Conservation (phyloP, 2,888 invertebrate species). For the Azorinus chamasolen region DNA sequence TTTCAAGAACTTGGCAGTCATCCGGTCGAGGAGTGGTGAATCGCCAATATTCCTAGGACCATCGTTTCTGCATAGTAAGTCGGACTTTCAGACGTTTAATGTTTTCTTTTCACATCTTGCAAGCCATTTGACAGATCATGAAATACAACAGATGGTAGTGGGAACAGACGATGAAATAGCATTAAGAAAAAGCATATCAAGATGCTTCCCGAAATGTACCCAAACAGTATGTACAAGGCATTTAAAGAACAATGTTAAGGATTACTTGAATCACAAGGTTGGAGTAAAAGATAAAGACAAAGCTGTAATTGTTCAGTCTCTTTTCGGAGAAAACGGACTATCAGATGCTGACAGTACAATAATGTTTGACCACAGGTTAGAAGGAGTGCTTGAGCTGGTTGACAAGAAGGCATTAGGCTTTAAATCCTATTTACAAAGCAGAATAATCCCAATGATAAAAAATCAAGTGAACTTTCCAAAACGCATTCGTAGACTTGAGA, state of each 20-base stretch:
- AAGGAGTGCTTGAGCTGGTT: too few relatives aligned
- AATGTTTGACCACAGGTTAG: slow-evolving; percentile 11
- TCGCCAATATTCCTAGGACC: too few relatives aligned
- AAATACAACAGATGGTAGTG: too few relatives aligned
- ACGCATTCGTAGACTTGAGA: slow-evolving; percentile 9
- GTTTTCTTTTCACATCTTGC: too few relatives aligned
- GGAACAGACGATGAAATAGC: too few relatives aligned
- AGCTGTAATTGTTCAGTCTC: not conserved
- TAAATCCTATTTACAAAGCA: too few relatives aligned
- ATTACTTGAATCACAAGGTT: slow-evolving; percentile 20
- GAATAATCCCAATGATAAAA: slow-evolving; percentile 1
- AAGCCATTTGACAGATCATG: too few relatives aligned
- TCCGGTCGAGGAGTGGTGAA: too few relatives aligned
- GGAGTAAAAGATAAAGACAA: not conserved
- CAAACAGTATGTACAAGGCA: slow-evolving; percentile 29
- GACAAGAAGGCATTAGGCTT: not conserved
- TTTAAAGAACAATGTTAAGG: slow-evolving; percentile 30
- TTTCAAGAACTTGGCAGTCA: too few relatives aligned
- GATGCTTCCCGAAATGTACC: slow-evolving; percentile 9
- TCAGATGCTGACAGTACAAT: slow-evolving; percentile 17
- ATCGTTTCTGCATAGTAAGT: too few relatives aligned
- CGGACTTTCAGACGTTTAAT: too few relatives aligned
- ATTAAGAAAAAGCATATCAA: too few relatives aligned
- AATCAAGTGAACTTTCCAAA: slow-evolving; percentile 23
- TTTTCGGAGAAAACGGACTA: slow-evolving; percentile 29